Conservation (phyloP, 1,140 invertebrate genomes). For the Schlechtendalia chinensis region DNA sequence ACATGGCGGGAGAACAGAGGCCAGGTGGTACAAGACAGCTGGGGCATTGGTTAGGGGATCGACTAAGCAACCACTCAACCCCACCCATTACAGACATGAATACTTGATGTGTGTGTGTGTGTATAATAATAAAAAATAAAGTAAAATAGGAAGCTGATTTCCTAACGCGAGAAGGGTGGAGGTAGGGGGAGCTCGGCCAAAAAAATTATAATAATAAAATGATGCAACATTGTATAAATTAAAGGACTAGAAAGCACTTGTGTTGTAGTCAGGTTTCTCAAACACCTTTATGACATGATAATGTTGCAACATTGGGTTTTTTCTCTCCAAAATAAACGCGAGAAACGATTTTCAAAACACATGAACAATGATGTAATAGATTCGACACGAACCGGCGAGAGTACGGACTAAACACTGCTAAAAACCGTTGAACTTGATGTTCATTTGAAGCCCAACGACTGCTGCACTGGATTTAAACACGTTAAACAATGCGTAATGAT, state of each 20-base stretch:
- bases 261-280: not conserved
- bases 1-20: constrained; percentile 44
- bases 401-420: too few species aligned
- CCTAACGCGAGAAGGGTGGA: constrained; percentile 41
- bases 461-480: too few species aligned
- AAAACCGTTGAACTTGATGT: too few species aligned
- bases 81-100: constrained; percentile 35
- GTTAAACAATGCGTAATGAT: too few species aligned
- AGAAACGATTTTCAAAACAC: not conserved
- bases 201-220: constrained; percentile 40
- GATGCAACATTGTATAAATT: constrained; percentile 38
- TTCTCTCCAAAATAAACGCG: not conserved
- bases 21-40: constrained; percentile 50
- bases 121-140: not conserved
- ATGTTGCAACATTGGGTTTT: constrained; percentile 12
- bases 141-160: constrained; percentile 50
- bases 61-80: constrained; percentile 37
- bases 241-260: constrained; percentile 32
- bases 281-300: not conserved
- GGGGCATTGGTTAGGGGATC: constrained; percentile 48
- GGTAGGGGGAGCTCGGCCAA: not conserved
- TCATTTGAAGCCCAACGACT: too few species aligned
- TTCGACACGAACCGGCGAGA: too few species aligned
- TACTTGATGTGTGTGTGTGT: constrained; percentile 28
- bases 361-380: too few species aligned